A percentile compares a stretch with the other conserved stretches of the same genome.
These are phyloP conservation scores for Apostichopus japonicus DNA, from an alignment of 35 echinoderm and acorn worm genomes.

Conservation along the genomic window DNA sequence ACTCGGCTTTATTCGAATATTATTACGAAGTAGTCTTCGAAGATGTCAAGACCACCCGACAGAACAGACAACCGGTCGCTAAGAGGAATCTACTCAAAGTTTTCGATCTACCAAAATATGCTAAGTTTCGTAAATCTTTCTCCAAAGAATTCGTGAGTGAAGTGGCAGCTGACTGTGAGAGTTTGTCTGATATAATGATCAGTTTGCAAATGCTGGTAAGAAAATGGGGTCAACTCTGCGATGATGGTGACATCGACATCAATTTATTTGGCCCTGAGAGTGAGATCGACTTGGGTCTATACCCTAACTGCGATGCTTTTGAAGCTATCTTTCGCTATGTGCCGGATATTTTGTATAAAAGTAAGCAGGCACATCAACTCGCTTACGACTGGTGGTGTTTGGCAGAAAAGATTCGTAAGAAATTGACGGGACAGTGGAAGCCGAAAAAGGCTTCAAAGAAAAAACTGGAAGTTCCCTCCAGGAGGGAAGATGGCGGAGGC, in stretches of 20 bases:
- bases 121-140: constrained; percentile 20
- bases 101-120: constrained; percentile 29
- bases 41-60: constrained; percentile 38
- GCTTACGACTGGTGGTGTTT: constrained; percentile 80
- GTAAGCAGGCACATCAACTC: constrained; percentile 51
- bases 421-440: constrained; percentile 61
- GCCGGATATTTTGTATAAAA: constrained; percentile 79
- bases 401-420: constrained; percentile 75
- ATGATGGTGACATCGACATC: constrained; percentile 65
- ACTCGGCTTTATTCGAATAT: constrained; percentile 77
- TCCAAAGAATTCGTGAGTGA: constrained; percentile 44
- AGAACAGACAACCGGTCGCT: background rate
- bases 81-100: background rate
- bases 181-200: constrained; percentile 57
- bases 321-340: constrained; percentile 61
- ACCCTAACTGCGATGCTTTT: constrained; percentile 59
- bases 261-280: constrained; percentile 59
- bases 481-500: background rate
- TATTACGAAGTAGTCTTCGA: constrained; percentile 77
- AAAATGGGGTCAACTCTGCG: constrained; percentile 65
- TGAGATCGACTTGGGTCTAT: constrained; percentile 35
- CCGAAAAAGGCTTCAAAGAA: background rate
- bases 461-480: background rate
- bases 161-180: constrained; percentile 67
- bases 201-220: constrained; percentile 59